Conservation (phyloP, 2,113 vertebrate species). For the Muntiacus muntjak region DNA sequence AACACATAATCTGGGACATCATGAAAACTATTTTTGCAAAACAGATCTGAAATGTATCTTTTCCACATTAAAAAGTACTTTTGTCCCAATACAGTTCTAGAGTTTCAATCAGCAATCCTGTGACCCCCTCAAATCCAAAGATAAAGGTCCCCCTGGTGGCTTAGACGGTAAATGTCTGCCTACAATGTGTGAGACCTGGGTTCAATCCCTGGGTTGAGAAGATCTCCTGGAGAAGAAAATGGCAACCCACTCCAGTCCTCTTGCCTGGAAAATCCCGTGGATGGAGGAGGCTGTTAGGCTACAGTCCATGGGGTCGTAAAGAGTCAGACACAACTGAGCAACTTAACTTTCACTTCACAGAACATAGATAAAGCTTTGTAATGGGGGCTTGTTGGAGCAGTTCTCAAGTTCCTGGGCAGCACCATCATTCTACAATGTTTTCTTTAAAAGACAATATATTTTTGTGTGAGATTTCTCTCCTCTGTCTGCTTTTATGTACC, state of each 20-base stretch:
- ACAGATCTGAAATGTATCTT: neutral
- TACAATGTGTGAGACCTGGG: no score
- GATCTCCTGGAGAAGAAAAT: no score
- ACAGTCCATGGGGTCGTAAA: no score
- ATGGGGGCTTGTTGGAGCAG: accelerated
- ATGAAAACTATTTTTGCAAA: neutral
- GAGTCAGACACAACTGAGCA: no score
- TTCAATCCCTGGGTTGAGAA: no score
- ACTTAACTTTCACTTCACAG: no score
- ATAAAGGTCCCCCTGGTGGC: neutral
- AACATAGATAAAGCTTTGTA: neutral
- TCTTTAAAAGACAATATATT: neutral
- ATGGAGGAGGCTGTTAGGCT: no score
- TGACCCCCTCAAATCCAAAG: neutral
- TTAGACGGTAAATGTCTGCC: no score
- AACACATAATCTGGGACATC: neutral
- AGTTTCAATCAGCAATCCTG: neutral
- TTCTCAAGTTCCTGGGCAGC: neutral
- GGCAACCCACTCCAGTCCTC: no score
- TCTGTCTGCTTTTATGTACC: neutral
- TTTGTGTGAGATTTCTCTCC: neutral
- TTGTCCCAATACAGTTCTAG: neutral
- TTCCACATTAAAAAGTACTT: neutral
- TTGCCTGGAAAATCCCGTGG: no score
- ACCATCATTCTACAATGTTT: neutral